Base-by-base conservation (phyloP, 2,113 vertebrate species). In the Coptodon rendalli region DNA sequence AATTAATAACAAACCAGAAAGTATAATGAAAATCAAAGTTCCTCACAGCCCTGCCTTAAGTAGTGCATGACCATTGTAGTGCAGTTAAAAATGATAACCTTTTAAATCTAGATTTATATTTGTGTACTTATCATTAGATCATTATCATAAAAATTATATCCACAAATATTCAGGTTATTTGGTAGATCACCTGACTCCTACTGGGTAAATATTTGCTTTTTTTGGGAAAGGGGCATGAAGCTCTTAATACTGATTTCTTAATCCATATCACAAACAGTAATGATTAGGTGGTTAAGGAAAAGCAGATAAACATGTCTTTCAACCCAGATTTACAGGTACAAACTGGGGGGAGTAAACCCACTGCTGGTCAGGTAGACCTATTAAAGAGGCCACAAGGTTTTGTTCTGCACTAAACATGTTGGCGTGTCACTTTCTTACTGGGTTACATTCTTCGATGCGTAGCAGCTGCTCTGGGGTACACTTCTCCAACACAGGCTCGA, bases 401-500 rank as follows among this genome's bases (percentile, higher is more conserved):
- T 52, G 11, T n/a, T 53, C 29, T 66, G 54, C 12, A 8, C 12
- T 54, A 45, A 89, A 61, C 36, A 2, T 22, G 36, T 36, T 85
- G 22, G 59, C 56, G 34, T 19, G 9, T 80, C 36, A 87, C 43
- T 61, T 80, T 90, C 96, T 97, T 96, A 98, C 98, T 93, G 96
- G 97, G 91, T 98, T 98, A 92, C 17, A 97, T 84, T 97, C 96
- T 92, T 98, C 98, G 87, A 98, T 96, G 82, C 91, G 97, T 14
- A 96, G 95, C 88, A 98, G 96, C 89, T 98, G 98, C 71, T 97
- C 95, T 14, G 98, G 95, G 13, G 97, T 98, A 89, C 98, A 98
- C 80, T 95, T 95, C 87, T 97, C 95, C 95, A 98, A 90, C 81
- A 98, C 98, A 4, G 98, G 97, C 90, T 98, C 97, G 27, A 98